Base-by-base conservation (phyloP, 1,140 invertebrate genomes). In the Plectrocnemia conspersa region DNA sequence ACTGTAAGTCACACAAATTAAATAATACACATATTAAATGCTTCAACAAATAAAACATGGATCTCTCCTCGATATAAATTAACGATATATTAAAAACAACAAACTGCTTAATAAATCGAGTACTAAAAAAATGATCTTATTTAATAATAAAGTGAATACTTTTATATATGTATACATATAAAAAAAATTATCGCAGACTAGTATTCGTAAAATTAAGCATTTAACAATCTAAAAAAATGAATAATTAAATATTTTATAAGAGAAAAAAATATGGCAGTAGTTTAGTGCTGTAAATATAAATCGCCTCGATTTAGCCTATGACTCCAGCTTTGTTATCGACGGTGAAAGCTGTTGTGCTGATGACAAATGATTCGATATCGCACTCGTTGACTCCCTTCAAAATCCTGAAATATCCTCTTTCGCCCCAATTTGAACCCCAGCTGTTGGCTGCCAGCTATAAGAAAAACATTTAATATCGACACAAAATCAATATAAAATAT, bases 381-480 rank as follows among this genome's bases (percentile, higher is more conserved):
- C 88, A 89, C 65, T 93, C 91, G 68, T 93, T 89, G 16, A 66
- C 72, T 50, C 91, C 91, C 46, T 83, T 79, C 2, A 79, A 61
- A 53, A 95, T 93, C 52, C 81, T 80, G 78, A 95, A 94, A 59
- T 82, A 86, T 0, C 91, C 92, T 38, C 82, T 72, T 68, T 96
- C 91, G 5, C 93, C 94, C 93, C 93, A 97, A 27, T 81, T 71
- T 0, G 66, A 59, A 2, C 93, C 93, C 93, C 93, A 97, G 4
- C 90, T 93, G 70, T 96, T 90, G 33, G 89, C 88, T 18, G 85
- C 89, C 62, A 91, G 76, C 93, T 93, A 70, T 42, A 76, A 73
- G 56, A 35, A 50, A 64, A 64, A 57, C 53, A 56, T 59, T 33
- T 35, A 61, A 23, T 29, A 36, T 21, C n/a, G 21, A 7, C 5